Base-by-base conservation (phyloP, 1,140 invertebrate genomes). In the Temnothorax curvispinosus region DNA sequence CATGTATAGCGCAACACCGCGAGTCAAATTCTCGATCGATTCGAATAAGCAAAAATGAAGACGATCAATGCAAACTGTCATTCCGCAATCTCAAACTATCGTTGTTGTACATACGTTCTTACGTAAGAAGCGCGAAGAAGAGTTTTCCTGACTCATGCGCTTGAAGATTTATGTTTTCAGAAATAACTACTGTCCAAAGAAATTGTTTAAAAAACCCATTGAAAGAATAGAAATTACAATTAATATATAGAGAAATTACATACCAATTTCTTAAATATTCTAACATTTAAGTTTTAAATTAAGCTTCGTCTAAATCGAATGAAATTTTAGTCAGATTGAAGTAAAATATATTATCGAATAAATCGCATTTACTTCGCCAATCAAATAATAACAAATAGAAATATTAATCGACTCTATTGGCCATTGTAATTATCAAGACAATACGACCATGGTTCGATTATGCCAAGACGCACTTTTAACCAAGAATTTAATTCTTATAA, bases 11-110 rank as follows among this genome's bases (percentile, higher is more conserved):
- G 41, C 32, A 65, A 27, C 44, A 35, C 21, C 56, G 15, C 58
- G 60, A 78, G 65, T 82, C 78, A 27, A 82, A 72, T 58, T 41
- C 27, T 52, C 67, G 67, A 82, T 58, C 52, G 52, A 72, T 72
- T 47, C 38, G 50, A 15, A n/a, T 18, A 41, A 82, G 18, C 67
- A 72, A 44, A 82, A 58, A 58, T 58, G 52, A 67, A 81, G 38
- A 47, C 38, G 21, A 41, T n/a, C 62, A 54, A 27, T 27, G 27
- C 27, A 27, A 27, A 27, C 27, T 27, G 27, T 21, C 44, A 32
- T 71, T 71, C 21, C 32, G 47, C 47, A 69, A 41, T 67, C 15
- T 13, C n/a, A 38, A 69, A 27, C 38, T 50, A 65, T 50, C 18
- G 9, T 76, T 58, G 27, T 32, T 47, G 18, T 47, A 47, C 27